phyloP scores from a whole-genome alignment of 2,113 vertebrate species.

The Laticauda laticaudata region DNA sequence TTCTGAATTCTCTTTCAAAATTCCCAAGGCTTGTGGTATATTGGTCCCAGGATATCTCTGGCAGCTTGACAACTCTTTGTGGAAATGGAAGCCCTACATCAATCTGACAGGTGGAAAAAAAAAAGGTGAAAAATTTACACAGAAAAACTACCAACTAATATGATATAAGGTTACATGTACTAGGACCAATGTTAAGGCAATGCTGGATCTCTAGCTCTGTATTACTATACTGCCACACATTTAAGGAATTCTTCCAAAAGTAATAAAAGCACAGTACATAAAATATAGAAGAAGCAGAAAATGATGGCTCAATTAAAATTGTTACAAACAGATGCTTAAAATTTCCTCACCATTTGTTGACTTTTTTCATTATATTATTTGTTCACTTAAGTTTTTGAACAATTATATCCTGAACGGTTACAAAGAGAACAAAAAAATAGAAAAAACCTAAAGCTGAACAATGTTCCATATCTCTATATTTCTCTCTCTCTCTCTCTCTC shows the following conservation, averaged over 20 bases:
- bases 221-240: conserved; percentile 9
- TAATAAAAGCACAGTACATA: conserved; percentile 46
- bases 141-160: not conserved
- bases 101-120: conserved; percentile 68
- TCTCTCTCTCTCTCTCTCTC: too few relatives aligned
- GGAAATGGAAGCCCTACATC: conserved; percentile 89
- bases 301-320: conserved; percentile 50
- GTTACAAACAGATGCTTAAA: not conserved
- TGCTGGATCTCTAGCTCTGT: conserved; percentile 2
- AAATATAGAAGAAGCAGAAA: conserved; percentile 61
- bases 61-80: conserved; percentile 95
- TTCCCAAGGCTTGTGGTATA: conserved; percentile 94
- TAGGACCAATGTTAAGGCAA: not conserved
- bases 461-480: not conserved
- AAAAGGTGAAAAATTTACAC: conserved; percentile 23
- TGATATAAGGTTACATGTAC: not conserved
- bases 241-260: conserved; percentile 28
- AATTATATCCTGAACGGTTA: not conserved
- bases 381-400: not conserved
- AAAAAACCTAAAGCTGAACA: not conserved
- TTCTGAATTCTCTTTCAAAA: conserved; percentile 93
- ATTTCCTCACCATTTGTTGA: not conserved
- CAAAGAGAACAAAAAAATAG: not conserved
- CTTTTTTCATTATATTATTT: conserved; percentile 7
- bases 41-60: conserved; percentile 95